phyloP scores from a whole-genome alignment of 2,888 invertebrate species.

The Drosophila multiciliata region DNA sequence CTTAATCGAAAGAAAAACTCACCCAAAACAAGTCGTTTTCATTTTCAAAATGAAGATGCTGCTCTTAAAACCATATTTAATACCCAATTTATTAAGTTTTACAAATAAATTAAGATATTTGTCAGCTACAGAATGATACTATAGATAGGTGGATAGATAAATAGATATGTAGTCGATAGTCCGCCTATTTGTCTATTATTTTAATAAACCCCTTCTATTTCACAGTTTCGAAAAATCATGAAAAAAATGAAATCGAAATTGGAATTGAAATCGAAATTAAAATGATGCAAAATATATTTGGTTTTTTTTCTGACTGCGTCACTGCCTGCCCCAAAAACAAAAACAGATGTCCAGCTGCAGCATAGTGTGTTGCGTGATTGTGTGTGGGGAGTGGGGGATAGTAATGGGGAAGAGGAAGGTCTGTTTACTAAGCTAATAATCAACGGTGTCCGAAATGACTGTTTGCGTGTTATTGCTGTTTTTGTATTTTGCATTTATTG shows the following conservation, averaged over 20 bases:
- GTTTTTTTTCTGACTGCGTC: constrained; percentile 35
- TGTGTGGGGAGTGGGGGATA: too few relatives aligned
- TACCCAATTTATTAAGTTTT: background rate
- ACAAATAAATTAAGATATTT: background rate
- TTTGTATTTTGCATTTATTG: constrained; percentile 18
- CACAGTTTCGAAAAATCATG: background rate
- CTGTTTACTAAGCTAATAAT: constrained; percentile 60
- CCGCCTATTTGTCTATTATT: background rate
- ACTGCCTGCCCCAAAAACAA: constrained; percentile 13
- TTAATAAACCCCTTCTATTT: background rate
- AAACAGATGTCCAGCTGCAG: constrained; percentile 38
- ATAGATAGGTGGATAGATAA: background rate
- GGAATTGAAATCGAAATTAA: constrained; percentile 45
- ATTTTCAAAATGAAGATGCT: background rate
- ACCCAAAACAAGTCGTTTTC: background rate
- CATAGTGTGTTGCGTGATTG: background rate
- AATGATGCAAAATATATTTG: constrained; percentile 32
- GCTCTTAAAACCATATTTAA: background rate
- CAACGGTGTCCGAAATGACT: constrained; percentile 44
- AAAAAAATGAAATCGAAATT: constrained; percentile 40
- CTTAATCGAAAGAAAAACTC: background rate
- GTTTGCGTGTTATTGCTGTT: constrained; percentile 1
- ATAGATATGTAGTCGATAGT: background rate
- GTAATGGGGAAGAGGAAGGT: background rate
- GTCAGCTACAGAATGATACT: background rate